phyloP scores from a whole-genome alignment of 2,113 vertebrate genomes.

The Anguilla rostrata region DNA sequence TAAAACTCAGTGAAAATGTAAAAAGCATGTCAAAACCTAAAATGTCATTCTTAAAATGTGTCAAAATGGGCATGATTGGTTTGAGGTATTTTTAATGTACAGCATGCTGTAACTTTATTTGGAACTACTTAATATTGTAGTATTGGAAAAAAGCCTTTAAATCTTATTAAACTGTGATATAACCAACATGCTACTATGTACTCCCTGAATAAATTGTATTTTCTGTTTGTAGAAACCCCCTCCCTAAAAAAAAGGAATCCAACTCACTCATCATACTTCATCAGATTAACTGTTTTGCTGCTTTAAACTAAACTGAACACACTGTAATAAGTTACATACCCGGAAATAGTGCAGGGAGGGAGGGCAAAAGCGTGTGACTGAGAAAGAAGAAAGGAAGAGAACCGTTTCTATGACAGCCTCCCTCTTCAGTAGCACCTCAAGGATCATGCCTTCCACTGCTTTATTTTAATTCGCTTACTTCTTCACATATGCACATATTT shows the following conservation, averaged over 20 bases:
- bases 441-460: slow-evolving; percentile 28
- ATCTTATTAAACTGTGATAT: no score
- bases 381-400: slow-evolving; percentile 20
- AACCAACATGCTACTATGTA: no score
- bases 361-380: slow-evolving; percentile 30
- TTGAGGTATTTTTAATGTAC: no score
- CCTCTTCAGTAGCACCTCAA: slow-evolving; percentile 17
- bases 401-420: slow-evolving; percentile 28
- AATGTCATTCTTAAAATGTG: no score
- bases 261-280: not conserved
- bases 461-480: not conserved
- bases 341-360: slow-evolving; percentile 56
- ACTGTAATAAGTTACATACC: slow-evolving; percentile 45
- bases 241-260: not conserved
- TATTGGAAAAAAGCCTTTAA: no score
- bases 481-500: not conserved
- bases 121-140: no score
- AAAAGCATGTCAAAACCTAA: no score
- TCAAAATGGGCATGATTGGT: no score
- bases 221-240: no score
- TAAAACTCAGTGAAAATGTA: no score
- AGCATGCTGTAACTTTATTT: no score
- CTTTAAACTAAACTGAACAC: not conserved
- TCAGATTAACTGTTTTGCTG: not conserved
- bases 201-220: no score